These are phyloP conservation scores for Amblyteles armatorius DNA, from an alignment of 2,888 invertebrate species.

Conservation along the genomic window DNA sequence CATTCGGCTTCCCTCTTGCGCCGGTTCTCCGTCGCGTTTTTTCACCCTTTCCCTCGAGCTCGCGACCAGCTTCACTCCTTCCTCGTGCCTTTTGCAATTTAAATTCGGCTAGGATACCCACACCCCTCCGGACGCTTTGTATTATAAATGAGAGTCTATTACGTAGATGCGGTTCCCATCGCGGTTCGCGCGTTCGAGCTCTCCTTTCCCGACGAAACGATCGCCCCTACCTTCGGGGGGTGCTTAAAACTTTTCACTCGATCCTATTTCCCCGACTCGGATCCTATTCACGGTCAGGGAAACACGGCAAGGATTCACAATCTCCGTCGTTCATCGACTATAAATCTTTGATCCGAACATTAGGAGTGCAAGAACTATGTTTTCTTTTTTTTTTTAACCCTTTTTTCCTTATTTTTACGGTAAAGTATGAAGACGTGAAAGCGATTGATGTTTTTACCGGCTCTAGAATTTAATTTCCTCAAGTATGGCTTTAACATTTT, in stretches of 20 bases:
- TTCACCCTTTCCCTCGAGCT: conserved; percentile 42
- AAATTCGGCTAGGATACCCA: conserved; percentile 68
- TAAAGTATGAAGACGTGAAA: not conserved
- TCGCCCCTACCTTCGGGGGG: conserved; percentile 55
- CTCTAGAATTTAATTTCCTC: too few species aligned
- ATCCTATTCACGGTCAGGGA: conserved; percentile 59
- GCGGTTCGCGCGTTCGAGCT: conserved; percentile 46
- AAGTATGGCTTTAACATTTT: too few species aligned
- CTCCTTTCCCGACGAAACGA: conserved; percentile 60
- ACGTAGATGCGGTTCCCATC: conserved; percentile 69
- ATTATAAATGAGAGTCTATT: conserved; percentile 73
- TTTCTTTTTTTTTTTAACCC: not conserved
- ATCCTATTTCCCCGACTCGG: conserved; percentile 42
- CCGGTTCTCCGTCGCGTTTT: conserved; percentile 19
- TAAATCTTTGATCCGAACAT: conserved; percentile 49
- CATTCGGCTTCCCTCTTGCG: conserved; percentile 50
- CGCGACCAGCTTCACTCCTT: conserved; percentile 57
- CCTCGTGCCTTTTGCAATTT: conserved; percentile 70
- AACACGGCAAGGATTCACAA: conserved; percentile 65
- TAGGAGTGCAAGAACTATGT: not conserved
- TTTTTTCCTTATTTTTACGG: too few species aligned
- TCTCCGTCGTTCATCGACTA: conserved; percentile 37
- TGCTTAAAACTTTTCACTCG: conserved; percentile 57
- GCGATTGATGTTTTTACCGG: not conserved
- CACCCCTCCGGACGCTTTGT: conserved; percentile 64